phyloP scores from a whole-genome alignment of 2,113 vertebrate genomes.

The Hymenochirus boettgeri region DNA sequence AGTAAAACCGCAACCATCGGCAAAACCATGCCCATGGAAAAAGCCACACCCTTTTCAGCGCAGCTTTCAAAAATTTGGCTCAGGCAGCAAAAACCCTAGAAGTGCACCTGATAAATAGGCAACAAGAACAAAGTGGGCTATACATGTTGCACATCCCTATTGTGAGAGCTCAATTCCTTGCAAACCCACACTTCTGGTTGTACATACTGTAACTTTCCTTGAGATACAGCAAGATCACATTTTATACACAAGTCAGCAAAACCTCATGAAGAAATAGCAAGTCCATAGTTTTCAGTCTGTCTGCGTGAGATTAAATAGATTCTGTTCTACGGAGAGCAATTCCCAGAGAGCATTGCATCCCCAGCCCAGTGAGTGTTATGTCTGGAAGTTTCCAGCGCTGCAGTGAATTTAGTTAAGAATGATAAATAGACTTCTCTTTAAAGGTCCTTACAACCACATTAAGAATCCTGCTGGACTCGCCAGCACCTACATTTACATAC shows the following conservation, averaged over 20 bases:
- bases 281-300: not conserved
- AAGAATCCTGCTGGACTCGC: not conserved
- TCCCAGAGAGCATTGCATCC: not conserved
- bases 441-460: not conserved
- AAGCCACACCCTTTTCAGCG: too few species aligned
- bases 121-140: too few species aligned
- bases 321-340: not conserved
- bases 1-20: too few species aligned
- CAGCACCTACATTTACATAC: conserved; percentile 7
- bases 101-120: too few species aligned
- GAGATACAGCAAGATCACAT: not conserved
- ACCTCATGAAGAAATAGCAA: not conserved
- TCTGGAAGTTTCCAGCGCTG: conserved; percentile 2
- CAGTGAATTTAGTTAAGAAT: not conserved
- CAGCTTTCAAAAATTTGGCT: too few species aligned
- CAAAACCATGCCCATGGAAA: too few species aligned
- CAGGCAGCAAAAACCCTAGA: too few species aligned
- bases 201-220: too few species aligned
- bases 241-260: not conserved
- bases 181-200: too few species aligned
- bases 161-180: too few species aligned
- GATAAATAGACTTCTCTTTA: conserved; percentile 2
- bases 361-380: not conserved
- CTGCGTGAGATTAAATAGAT: not conserved
- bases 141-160: too few species aligned